phyloP scores from a whole-genome alignment of 2,113 vertebrate genomes.

The Raphicerus campestris region DNA sequence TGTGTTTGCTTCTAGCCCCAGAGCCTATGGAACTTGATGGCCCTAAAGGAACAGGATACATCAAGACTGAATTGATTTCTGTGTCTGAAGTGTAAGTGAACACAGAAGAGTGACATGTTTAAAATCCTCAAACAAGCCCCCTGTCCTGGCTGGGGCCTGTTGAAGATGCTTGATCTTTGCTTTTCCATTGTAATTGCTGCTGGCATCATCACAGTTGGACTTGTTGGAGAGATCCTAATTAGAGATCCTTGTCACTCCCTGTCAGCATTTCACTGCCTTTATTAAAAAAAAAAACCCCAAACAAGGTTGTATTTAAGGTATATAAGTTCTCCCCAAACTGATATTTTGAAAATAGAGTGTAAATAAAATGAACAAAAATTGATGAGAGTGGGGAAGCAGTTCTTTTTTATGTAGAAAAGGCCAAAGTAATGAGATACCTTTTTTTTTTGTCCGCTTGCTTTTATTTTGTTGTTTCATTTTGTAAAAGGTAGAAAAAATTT shows the following conservation, averaged over 20 bases:
- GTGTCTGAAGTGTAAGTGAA: slow-evolving; percentile 97
- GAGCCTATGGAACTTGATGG: slow-evolving; percentile 95
- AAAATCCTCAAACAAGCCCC: background rate
- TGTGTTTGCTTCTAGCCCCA: slow-evolving; percentile 79
- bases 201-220: background rate
- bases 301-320: slow-evolving; percentile 56
- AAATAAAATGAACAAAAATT: slow-evolving; percentile 72
- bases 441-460: slow-evolving; percentile 50
- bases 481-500: slow-evolving; percentile 66
- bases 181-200: slow-evolving; percentile 7
- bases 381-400: slow-evolving; percentile 64
- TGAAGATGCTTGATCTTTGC: slow-evolving; percentile 17
- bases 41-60: slow-evolving; percentile 86
- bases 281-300: background rate
- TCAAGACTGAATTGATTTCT: slow-evolving; percentile 96
- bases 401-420: slow-evolving; percentile 63
- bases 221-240: slow-evolving; percentile 24
- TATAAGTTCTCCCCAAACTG: slow-evolving; percentile 31
- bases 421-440: slow-evolving; percentile 58
- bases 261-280: slow-evolving; percentile 36
- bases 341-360: slow-evolving; percentile 53
- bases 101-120: slow-evolving; percentile 51
- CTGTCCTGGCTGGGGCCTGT: slow-evolving; percentile 19
- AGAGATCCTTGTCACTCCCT: slow-evolving; percentile 20
- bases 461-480: slow-evolving; percentile 73